Evolutionary conservation across 2,113 vertebrate species (phyloP).

Genomic region (Actenoides hombroni): DNA sequence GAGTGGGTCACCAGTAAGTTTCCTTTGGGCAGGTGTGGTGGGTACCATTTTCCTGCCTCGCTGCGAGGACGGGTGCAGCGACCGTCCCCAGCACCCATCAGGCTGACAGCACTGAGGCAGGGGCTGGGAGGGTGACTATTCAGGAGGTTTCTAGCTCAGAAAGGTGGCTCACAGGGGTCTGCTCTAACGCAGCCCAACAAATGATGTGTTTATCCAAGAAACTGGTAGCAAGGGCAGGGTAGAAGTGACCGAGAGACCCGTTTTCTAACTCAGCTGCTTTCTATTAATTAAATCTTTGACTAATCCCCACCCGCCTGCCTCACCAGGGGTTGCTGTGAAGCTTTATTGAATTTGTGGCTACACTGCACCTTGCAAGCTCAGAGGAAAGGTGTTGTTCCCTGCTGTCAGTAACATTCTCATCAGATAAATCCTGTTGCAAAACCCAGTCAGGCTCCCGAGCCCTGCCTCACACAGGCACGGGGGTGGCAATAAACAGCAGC

Average conservation of each 20-base stretch:
- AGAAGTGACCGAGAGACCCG: neutral
- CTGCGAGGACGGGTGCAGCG: neutral
- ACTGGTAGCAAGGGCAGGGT: neutral
- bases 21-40: neutral
- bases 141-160: neutral
- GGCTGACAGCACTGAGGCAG: neutral
- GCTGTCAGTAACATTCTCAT: neutral
- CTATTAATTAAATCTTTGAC: neutral
- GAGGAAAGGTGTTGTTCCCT: neutral
- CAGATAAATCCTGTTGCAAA: neutral
- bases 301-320: neutral
- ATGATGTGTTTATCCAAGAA: neutral
- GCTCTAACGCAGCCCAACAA: neutral
- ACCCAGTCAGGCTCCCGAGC: neutral
- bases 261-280: neutral
- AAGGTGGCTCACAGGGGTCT: neutral
- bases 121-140: fast-evolving
- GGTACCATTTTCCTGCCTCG: fast-evolving
- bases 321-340: neutral
- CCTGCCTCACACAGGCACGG: fast-evolving
- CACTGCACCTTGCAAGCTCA: neutral
- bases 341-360: neutral
- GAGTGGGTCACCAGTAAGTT: neutral
- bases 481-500: neutral
- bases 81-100: neutral